Base-by-base conservation (phyloP, 2,113 vertebrate genomes). In the Dromaius novaehollandiae region DNA sequence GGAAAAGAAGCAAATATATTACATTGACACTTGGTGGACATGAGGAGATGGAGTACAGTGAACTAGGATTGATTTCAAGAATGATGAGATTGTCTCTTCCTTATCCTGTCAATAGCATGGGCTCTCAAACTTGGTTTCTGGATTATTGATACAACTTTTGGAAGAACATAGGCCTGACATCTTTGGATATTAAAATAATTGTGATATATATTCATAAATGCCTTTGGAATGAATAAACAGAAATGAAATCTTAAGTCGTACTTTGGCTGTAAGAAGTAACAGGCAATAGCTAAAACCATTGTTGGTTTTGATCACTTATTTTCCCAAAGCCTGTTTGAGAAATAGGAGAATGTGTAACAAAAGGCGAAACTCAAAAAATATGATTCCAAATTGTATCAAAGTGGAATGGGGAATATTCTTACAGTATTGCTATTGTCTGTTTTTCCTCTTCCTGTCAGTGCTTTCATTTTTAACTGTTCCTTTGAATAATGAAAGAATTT, bases 21-120 rank as follows among this genome's bases (percentile, higher is more conserved):
- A 30, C 38, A 19, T 1, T 48, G 32, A 7, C 24, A 16, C 12
- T 71, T 0, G 1, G 9, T 87, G 58, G 7, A 46, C 21, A 1
- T 36, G 34, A 69, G 58, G 81, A 70, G 64, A 44, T 25, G 32
- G n/a, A 76, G 9, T 70, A 19, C 3, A 5, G 3, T 82, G 25
- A 13, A 28, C 24, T 19, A 75, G 44, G 4, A 28, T 8, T 51
- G 36, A 69, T 56, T 51, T 84, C 22, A 77, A 9, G 58, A 77
- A 53, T 20, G 34, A 11, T 53, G 44, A 60, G 5, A 19, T 4
- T 60, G 58, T 66, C 63, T 82, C 9, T n/a, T 85, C 14, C 42
- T 69, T 4, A 53, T 71, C 42, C 18, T 73, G 30, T 78, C 30
- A 17, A 11, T 25, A 77, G 8, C 48, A 6, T 8, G 4, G 19